Evolutionary conservation across 2,113 vertebrate species (phyloP).

Genomic region (Thryonomys swinderianus): DNA sequence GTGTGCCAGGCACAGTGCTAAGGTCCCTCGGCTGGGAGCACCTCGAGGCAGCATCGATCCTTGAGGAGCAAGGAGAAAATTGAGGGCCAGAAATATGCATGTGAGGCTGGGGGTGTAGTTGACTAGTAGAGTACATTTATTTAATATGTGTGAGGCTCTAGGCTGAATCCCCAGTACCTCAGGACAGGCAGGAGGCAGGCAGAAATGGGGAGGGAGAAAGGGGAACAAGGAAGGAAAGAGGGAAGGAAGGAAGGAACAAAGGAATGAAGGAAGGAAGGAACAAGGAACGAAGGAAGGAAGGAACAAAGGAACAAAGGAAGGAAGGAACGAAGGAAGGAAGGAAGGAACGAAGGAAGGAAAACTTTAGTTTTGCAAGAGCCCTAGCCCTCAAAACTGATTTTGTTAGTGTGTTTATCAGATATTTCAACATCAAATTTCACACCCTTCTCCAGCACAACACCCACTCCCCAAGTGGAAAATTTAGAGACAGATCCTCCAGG

Average conservation of each 20-base stretch:
- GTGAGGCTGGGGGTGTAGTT: not conserved
- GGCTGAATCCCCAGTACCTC: not conserved
- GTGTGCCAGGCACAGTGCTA: not conserved
- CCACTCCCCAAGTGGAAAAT: slow-evolving; percentile 48
- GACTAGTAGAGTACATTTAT: not conserved
- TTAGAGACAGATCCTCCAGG: not conserved
- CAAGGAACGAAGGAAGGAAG: not conserved
- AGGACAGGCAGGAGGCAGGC: not conserved
- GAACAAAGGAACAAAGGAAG: no score
- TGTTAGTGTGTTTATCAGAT: not conserved
- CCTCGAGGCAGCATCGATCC: not conserved
- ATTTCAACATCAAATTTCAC: not conserved
- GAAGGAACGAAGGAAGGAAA: no score
- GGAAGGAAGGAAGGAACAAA: not conserved
- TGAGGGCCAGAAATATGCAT: not conserved
- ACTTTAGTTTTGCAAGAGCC: not conserved
- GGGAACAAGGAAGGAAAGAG: rapidly evolving
- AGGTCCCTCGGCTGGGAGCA: not conserved
- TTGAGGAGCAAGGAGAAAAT: not conserved
- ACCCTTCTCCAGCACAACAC: not conserved
- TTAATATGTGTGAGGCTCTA: not conserved
- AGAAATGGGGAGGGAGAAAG: not conserved
- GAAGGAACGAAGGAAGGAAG: not conserved
- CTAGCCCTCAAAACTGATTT: not conserved
- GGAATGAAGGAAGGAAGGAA: no score